A percentile compares a stretch with the other conserved stretches of the same genome.
These are phyloP conservation scores for Magallana nippona DNA, from an alignment of 2,888 invertebrate species.

Conservation along the genomic window DNA sequence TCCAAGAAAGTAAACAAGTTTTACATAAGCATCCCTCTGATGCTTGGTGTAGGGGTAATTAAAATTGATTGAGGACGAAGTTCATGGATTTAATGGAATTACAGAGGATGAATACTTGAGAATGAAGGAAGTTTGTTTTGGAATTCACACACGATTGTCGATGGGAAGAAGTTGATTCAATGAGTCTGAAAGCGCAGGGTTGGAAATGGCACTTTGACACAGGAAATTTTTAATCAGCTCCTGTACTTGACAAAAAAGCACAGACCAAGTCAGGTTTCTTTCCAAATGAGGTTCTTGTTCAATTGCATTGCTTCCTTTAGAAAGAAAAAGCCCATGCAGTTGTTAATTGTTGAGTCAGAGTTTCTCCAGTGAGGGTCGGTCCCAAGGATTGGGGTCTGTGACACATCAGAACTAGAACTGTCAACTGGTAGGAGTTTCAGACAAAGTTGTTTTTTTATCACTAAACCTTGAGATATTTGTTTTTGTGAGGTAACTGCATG, in stretches of 20 bases:
- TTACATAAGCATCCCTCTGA: neutral
- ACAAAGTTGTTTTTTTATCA: no score
- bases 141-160: constrained; percentile 16
- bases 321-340: neutral
- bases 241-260: constrained; percentile 38
- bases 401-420: neutral
- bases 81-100: constrained; percentile 10
- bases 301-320: constrained; percentile 31
- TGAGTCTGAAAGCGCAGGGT: neutral
- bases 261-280: constrained; percentile 10
- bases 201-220: constrained; percentile 33
- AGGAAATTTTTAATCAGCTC: constrained; percentile 43
- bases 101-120: neutral
- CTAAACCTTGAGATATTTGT: no score
- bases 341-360: constrained; percentile 22
- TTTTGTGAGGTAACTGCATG: no score
- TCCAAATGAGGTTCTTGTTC: constrained; percentile 31
- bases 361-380: neutral
- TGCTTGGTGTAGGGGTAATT: constrained; percentile 6
- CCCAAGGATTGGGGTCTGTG: neutral
- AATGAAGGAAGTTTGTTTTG: constrained; percentile 29
- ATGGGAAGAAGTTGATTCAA: constrained; percentile 2
- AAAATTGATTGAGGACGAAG: constrained; percentile 18
- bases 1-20: neutral
- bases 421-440: neutral